Conservation (phyloP, 2,888 invertebrate species). For the Torymus texanus region DNA sequence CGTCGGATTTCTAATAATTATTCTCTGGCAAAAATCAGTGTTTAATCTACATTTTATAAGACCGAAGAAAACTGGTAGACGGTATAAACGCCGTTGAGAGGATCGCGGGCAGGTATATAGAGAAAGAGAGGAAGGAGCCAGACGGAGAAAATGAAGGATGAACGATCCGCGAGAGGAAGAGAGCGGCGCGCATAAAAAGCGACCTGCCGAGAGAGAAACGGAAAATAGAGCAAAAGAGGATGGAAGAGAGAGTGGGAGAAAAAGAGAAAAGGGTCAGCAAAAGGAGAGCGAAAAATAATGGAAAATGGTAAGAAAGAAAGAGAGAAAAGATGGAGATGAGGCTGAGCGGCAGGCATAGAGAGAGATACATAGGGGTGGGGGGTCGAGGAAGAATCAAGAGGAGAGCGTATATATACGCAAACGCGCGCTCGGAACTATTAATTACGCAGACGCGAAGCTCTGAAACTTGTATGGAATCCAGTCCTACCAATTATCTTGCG, state of each 20-base stretch:
- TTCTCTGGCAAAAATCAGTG: no score
- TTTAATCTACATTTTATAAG: no score
- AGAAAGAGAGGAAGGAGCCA: not conserved
- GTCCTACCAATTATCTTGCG: constrained; percentile 70
- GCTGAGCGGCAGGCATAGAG: constrained; percentile 11
- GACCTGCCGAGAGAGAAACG: not conserved
- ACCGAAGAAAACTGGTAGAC: no score
- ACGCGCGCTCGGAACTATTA: constrained; percentile 66
- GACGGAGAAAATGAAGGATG: not conserved
- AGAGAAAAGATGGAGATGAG: constrained; percentile 30
- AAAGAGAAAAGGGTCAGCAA: constrained; percentile 4
- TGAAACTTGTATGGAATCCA: constrained; percentile 67
- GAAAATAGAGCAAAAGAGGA: not conserved
- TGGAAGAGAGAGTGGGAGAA: not conserved
- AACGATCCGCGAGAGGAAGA: no score
- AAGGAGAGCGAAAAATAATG: constrained; percentile 38
- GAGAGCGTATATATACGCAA: not conserved
- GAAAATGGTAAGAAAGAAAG: not conserved
- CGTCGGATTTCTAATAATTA: no score
- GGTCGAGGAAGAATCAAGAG: constrained; percentile 5
- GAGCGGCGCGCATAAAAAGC: no score
- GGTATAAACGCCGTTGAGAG: no score
- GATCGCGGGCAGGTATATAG: no score
- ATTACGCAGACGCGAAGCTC: constrained; percentile 65
- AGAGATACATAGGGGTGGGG: not conserved